Evolutionary conservation across 92 coral and sea anemone genomes (phyloP).

Genomic region (Palythoa caribaeorum): DNA sequence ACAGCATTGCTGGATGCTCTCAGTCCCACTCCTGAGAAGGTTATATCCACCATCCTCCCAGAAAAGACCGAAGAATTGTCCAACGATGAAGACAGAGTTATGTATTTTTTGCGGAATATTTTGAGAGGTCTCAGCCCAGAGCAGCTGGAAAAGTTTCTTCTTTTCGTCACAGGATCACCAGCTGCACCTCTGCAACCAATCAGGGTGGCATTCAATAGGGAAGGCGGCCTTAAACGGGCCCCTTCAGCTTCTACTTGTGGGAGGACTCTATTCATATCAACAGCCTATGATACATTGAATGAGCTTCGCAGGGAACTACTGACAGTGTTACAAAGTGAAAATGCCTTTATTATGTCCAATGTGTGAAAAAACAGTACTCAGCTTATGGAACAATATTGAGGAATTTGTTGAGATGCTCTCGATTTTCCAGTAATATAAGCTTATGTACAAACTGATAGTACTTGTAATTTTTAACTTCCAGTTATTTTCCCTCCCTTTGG

Average conservation of each 20-base stretch:
- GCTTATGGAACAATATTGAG: not conserved
- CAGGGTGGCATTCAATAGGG: slow-evolving; percentile 25
- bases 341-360: slow-evolving; percentile 40
- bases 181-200: slow-evolving; percentile 10
- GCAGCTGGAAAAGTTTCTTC: not conserved
- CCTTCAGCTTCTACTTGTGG: slow-evolving; percentile 49
- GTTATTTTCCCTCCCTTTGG: not conserved
- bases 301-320: slow-evolving; percentile 33
- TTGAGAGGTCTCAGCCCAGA: slow-evolving; percentile 14
- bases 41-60: slow-evolving; percentile 12
- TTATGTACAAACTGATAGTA: not conserved
- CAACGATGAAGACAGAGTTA: slow-evolving; percentile 35
- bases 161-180: not conserved
- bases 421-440: not conserved
- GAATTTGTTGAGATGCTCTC: not conserved
- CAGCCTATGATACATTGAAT: slow-evolving; percentile 36
- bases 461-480: not conserved
- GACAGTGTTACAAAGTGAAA: slow-evolving; percentile 48
- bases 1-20: slow-evolving; percentile 18
- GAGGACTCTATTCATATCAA: slow-evolving; percentile 34
- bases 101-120: slow-evolving; percentile 22
- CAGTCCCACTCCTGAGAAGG: slow-evolving; percentile 21
- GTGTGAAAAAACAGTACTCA: slow-evolving; percentile 1
- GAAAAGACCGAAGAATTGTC: not conserved
- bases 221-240: slow-evolving; percentile 42